These are phyloP conservation scores for Caenorhabditis drosophilae DNA, from an alignment of 2,888 invertebrate genomes.

Conservation along the genomic window DNA sequence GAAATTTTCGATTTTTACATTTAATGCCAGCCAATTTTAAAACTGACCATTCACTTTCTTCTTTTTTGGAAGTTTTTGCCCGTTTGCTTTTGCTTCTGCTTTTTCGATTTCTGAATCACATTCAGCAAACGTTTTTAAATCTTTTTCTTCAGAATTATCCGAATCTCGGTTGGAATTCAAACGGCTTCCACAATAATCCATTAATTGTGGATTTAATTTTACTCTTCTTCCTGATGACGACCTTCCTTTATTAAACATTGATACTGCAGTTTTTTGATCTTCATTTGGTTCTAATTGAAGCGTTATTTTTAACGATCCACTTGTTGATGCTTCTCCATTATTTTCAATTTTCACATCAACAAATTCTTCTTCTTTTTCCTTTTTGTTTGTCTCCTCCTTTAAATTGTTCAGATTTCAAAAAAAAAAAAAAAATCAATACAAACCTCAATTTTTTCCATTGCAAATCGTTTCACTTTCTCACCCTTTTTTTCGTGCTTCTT, in stretches of 20 bases:
- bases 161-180: background rate
- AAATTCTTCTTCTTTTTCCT: slow-evolving; percentile 13
- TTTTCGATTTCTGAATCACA: slow-evolving; percentile 5
- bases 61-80: slow-evolving; percentile 10
- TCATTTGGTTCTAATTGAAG: slow-evolving; percentile 9
- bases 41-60: slow-evolving; percentile 3
- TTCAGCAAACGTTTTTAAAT: slow-evolving; percentile 1
- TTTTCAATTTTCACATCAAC: background rate
- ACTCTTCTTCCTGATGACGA: slow-evolving; percentile 28
- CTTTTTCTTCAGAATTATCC: background rate
- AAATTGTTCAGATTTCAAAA: too few species aligned
- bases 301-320: slow-evolving; percentile 9
- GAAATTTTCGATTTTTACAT: too few species aligned
- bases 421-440: background rate
- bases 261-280: slow-evolving; percentile 8
- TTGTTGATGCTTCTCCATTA: background rate
- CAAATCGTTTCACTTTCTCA: background rate
- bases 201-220: slow-evolving; percentile 12
- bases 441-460: background rate
- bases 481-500: background rate
- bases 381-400: slow-evolving; percentile 2
- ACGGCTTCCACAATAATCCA: slow-evolving; percentile 14
- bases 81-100: slow-evolving; percentile 15
- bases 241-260: slow-evolving; percentile 15
- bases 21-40: too few species aligned